Evolutionary conservation across 1,140 invertebrate species (phyloP), one percentile per base, ranked within the genome.

Genomic region (Ips nitidus): DNA sequence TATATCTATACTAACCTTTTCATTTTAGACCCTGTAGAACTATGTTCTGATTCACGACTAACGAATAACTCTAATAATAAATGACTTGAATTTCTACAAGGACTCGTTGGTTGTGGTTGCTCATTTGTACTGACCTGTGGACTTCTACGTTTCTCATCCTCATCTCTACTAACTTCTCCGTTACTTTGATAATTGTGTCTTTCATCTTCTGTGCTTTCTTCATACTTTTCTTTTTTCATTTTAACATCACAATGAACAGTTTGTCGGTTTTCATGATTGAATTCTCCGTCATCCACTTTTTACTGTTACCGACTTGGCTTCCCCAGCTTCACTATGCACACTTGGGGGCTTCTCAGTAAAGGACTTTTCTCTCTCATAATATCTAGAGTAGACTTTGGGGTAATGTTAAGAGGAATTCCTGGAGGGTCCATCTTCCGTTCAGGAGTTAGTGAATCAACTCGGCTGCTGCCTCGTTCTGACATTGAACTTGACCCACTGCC

Each of bases 401-500:
- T 87, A 3, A 88, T 89, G 53, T 87, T 87, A 71, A 86, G 78
- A 69, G 86, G 86, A 36, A 85, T 76, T 40, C 80, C 74, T 1
- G 85, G 82, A 0, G 83, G 82, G 60, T 91, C 89, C 76, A 87
- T 82, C 74, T 90, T 91, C 75, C 86, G 86, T 80, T 92, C 90
- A 0, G 91, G 91, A 6, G 91, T 92, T 69, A 91, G 84, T 5
- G 90, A 86, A 65, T 92, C 90, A 3, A 90, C 86, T 66, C 91
- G 83, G 72, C 89, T 90, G 61, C 89, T 88, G 4, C 89, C 89
- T 56, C 89, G 82, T 75, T 93, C 91, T 1, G 91, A 93, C 81
- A 93, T 88, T 4, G 92, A 93, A 79, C 91, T 94, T 1, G 91
- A 93, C 75, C 94, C 92, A 75, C 92, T 93, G 6, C 91, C 91